These are phyloP conservation scores for Athalia rosae DNA, from an alignment of 2,888 invertebrate genomes.

Conservation along the genomic window DNA sequence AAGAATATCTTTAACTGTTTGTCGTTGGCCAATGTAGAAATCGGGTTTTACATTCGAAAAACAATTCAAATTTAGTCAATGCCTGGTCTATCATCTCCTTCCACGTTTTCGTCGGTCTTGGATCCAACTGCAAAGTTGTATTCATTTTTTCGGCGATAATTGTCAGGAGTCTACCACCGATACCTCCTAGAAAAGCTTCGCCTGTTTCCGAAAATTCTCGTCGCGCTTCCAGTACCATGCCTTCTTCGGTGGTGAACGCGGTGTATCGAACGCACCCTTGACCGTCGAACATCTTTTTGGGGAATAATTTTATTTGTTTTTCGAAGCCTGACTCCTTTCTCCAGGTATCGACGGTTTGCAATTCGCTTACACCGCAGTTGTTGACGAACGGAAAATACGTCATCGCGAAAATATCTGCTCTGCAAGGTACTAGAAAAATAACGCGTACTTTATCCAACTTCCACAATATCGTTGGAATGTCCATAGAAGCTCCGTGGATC, in stretches of 20 bases:
- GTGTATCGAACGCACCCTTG: conserved; percentile 9
- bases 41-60: too few species aligned
- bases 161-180: conserved; percentile 11
- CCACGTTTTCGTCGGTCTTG: background rate
- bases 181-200: background rate
- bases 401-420: conserved; percentile 1
- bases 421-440: conserved; percentile 29
- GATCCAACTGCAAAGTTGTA: background rate
- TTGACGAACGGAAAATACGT: conserved; percentile 16
- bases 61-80: background rate
- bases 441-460: conserved; percentile 23
- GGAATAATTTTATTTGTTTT: conserved; percentile 8
- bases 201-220: background rate
- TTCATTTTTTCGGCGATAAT: conserved; percentile 2
- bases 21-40: too few species aligned
- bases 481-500: conserved; percentile 5
- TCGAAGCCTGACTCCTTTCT: background rate
- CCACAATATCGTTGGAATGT: conserved; percentile 3
- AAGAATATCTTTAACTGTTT: background rate
- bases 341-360: conserved; percentile 3
- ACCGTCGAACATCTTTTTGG: conserved; percentile 6
- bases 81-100: background rate
- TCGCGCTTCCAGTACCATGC: too few species aligned
- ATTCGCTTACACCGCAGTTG: conserved; percentile 1
- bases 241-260: too few species aligned